Evolutionary conservation across 2,797 vertebrate species (phyloP).

Genomic region (Propithecus deckenii): DNA sequence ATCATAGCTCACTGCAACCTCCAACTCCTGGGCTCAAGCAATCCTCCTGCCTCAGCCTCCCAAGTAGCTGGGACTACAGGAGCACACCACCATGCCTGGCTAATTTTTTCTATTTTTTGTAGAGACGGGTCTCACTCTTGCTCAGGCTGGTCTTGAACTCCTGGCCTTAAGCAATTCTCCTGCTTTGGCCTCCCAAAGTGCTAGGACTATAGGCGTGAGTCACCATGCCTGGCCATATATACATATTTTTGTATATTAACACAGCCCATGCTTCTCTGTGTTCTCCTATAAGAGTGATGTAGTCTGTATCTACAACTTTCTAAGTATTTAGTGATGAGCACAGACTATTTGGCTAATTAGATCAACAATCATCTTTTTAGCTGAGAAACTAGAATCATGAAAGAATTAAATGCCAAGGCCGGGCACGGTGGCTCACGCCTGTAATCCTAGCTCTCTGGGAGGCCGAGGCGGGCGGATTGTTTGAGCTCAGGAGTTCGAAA

Average conservation of each 20-base stretch:
- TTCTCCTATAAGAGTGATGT: not conserved
- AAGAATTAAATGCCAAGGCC: not conserved
- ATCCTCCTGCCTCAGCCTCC: not conserved
- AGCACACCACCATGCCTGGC: not conserved
- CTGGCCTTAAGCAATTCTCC: not conserved
- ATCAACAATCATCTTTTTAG: not conserved
- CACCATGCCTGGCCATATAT: not conserved
- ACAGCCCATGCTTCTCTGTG: not conserved
- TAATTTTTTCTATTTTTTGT: not conserved
- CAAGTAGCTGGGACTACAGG: not conserved
- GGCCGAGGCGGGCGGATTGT: no score
- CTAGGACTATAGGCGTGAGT: not conserved
- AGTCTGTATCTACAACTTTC: slow-evolving; percentile 9
- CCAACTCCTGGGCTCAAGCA: not conserved
- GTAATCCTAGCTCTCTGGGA: no score
- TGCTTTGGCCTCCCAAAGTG: not conserved
- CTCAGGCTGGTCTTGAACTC: not conserved
- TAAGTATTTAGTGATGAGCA: slow-evolving; percentile 54
- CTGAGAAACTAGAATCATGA: not conserved
- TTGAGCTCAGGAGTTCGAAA: no score
- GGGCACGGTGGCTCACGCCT: no score
- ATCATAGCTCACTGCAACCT: no score
- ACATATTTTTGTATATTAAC: not conserved
- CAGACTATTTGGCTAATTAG: not conserved
- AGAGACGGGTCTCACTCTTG: not conserved